Evolutionary conservation across 2,888 invertebrate species (phyloP).

Genomic region (Drosophila monieri): DNA sequence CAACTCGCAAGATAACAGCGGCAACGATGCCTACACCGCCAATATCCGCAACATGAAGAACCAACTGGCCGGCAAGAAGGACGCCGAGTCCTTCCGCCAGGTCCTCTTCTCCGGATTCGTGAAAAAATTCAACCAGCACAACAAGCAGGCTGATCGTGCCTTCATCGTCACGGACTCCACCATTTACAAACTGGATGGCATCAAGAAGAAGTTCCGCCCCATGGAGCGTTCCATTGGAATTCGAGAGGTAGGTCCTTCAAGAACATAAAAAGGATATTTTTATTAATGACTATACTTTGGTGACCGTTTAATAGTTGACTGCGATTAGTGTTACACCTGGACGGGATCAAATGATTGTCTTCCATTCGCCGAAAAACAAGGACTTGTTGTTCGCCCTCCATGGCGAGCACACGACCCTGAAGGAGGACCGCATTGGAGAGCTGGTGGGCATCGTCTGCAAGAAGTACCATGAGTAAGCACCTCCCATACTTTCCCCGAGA

Average conservation of each 20-base stretch:
- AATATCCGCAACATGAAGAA: constrained; percentile 89
- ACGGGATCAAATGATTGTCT: constrained; percentile 92
- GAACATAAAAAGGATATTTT: too few relatives aligned
- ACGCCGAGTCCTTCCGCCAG: constrained; percentile 86
- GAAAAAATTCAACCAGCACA: constrained; percentile 85
- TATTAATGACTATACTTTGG: too few relatives aligned
- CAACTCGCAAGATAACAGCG: constrained; percentile 88
- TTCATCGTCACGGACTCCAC: constrained; percentile 93
- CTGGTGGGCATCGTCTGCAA: constrained; percentile 92
- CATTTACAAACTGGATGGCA: constrained; percentile 93
- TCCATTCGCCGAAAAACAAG: constrained; percentile 94
- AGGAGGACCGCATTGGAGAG: constrained; percentile 93
- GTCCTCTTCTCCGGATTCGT: constrained; percentile 84
- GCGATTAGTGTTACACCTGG: constrained; percentile 94
- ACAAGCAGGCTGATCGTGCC: constrained; percentile 94
- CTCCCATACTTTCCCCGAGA: rapidly evolving
- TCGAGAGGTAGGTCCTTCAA: constrained; percentile 86
- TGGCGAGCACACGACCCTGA: constrained; percentile 80
- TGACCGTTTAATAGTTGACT: constrained; percentile 87
- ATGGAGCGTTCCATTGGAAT: constrained; percentile 94
- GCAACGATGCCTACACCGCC: constrained; percentile 87
- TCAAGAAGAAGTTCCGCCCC: constrained; percentile 91
- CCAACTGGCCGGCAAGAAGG: constrained; percentile 30
- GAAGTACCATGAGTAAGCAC: constrained; percentile 90
- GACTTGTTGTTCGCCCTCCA: constrained; percentile 93